Evolutionary conservation across 2,797 vertebrate genomes (phyloP).

Genomic region (Taeniopygia guttata): DNA sequence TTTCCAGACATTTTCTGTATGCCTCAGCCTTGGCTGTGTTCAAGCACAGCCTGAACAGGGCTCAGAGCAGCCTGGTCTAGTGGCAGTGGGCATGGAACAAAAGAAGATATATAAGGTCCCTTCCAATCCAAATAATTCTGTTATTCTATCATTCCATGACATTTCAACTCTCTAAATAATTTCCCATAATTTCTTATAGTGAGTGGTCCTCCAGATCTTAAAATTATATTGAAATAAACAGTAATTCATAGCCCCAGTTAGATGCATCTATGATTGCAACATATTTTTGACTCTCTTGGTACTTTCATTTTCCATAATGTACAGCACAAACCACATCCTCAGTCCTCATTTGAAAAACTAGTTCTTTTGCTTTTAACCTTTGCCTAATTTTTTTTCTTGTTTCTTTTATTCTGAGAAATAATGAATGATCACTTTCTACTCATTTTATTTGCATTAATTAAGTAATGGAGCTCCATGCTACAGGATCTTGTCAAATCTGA

Average conservation of each 20-base stretch:
- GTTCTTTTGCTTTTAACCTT: neutral
- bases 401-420: slow-evolving; percentile 5
- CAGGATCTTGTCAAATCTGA: neutral
- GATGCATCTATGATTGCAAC: neutral
- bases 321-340: neutral
- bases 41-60: neutral
- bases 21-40: rapidly evolving
- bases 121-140: neutral
- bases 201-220: neutral
- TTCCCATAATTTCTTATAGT: neutral
- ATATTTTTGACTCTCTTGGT: neutral
- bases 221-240: neutral
- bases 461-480: neutral
- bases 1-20: neutral
- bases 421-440: neutral
- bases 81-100: neutral
- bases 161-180: neutral
- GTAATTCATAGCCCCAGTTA: neutral
- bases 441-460: slow-evolving; percentile 15
- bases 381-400: neutral
- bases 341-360: neutral
- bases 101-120: neutral
- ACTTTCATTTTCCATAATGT: neutral
- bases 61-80: neutral
- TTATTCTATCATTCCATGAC: neutral